Evolutionary conservation across 2,888 invertebrate species (phyloP).

Genomic region (Maniola hyperantus): DNA sequence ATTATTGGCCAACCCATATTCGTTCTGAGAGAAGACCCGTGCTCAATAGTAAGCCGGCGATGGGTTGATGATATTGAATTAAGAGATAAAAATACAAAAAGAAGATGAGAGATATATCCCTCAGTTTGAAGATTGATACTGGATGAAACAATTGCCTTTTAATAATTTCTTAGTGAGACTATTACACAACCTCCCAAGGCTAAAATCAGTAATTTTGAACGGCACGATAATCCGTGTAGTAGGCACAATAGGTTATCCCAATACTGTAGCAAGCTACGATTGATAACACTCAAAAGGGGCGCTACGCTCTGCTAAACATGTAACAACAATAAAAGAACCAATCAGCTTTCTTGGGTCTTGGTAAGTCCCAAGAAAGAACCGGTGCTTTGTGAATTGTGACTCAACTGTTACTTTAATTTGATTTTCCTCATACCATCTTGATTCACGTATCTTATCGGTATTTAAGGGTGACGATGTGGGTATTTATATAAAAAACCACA

Average conservation of each 20-base stretch:
- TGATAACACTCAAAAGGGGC: neutral
- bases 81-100: neutral
- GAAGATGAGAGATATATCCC: too few relatives aligned
- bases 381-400: slow-evolving; percentile 20
- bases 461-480: neutral
- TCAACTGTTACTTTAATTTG: slow-evolving; percentile 7
- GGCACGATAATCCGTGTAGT: neutral
- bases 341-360: slow-evolving; percentile 2
- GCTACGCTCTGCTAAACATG: neutral
- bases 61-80: too few relatives aligned
- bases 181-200: neutral
- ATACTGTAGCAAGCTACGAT: neutral
- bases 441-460: slow-evolving; percentile 17
- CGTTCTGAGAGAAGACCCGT: too few relatives aligned
- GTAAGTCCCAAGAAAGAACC: slow-evolving; percentile 20
- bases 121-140: too few relatives aligned
- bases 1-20: neutral
- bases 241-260: neutral
- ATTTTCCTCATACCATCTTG: slow-evolving; percentile 19
- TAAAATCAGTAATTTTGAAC: slow-evolving; percentile 1
- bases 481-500: slow-evolving; percentile 9
- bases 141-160: neutral
- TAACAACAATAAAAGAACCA: neutral
- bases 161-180: neutral
- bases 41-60: too few relatives aligned